Base-by-base conservation (phyloP, 2,888 invertebrate genomes). In the Drosophila flavopinicola region DNA sequence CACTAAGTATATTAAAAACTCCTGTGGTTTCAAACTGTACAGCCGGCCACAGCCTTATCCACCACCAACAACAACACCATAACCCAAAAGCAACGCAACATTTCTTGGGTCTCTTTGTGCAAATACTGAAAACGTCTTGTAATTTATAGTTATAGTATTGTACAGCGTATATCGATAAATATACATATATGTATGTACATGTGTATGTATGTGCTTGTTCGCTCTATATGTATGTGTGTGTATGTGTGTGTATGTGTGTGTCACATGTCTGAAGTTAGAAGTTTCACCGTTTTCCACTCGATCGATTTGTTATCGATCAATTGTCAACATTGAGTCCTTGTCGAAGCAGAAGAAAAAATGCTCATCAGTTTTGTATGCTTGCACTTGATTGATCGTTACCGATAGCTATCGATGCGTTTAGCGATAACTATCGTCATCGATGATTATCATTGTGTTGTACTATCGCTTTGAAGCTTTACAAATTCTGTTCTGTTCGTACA, bases 381-480 rank as follows among this genome's bases (percentile, higher is more conserved):
- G n/a, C 30, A 32, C 23, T 11, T 10, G 27, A 30, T 30, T n/a
- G 52, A 11, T 30, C 24, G 10, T 13, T n/a, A 10, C 11, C 25
- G 37, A 48, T 35, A 32, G 27, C 27, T 42, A 27, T 29, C 42
- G 42, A 3, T 15, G n/a, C 5, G 15, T 1, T 11, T 66, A 45
- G 64, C 54, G 48, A 70, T 63, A 48, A 39, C 25, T 27, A 30
- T 45, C 20, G 35, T 27, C 9, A 20, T 44, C 17, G 9, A 29
- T 35, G 69, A 13, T 61, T 38, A 67, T 48, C 38, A 25, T 54
- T 65, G 39, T 15, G 23, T 65, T 64, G 35, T 42, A 33, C 25
- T 42, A 49, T 42, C 20, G 41, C 33, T 29, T 56, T 30, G 35
- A 54, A 41, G 47, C 30, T 59, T 60, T 15, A 20, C 10, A 33